Evolutionary conservation across 2,888 invertebrate genomes (phyloP).

Genomic region (Caenorhabditis becei): DNA sequence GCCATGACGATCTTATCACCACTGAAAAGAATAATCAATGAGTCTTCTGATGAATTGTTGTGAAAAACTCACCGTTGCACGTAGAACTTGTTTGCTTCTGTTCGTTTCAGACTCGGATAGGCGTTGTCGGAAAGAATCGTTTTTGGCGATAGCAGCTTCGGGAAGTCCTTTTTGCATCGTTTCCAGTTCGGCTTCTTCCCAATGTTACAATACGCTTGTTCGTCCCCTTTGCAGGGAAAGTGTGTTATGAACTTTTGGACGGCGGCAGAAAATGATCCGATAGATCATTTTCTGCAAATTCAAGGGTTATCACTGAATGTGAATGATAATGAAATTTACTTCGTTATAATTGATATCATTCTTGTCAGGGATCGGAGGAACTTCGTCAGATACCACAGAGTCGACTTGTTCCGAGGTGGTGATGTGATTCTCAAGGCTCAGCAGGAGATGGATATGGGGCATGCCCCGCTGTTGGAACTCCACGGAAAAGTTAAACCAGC

Average conservation of each 20-base stretch:
- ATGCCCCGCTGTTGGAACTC: slow-evolving; percentile 49
- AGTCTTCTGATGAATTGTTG: too few species aligned
- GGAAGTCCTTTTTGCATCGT: slow-evolving; percentile 20
- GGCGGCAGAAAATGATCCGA: slow-evolving; percentile 10
- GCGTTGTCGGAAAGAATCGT: slow-evolving; percentile 1
- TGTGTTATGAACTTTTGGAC: too few species aligned
- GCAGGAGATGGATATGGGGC: slow-evolving; percentile 38
- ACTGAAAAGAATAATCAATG: not conserved
- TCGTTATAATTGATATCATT: too few species aligned
- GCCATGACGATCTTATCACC: not conserved
- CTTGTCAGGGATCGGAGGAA: too few species aligned
- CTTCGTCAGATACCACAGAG: too few species aligned
- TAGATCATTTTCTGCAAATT: slow-evolving; percentile 7
- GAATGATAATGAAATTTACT: not conserved
- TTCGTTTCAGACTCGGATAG: slow-evolving; percentile 1
- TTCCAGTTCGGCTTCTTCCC: slow-evolving; percentile 23
- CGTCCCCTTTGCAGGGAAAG: slow-evolving; percentile 21
- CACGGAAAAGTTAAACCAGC: slow-evolving; percentile 22
- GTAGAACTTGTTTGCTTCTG: not conserved
- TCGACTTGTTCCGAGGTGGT: slow-evolving; percentile 21
- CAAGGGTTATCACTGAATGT: not conserved
- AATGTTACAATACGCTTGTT: slow-evolving; percentile 21
- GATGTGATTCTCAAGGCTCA: slow-evolving; percentile 12
- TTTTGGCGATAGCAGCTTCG: not conserved
- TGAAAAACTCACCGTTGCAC: too few species aligned